phyloP scores from a whole-genome alignment of 2,888 invertebrate genomes.

The Epinotia brunnichana region DNA sequence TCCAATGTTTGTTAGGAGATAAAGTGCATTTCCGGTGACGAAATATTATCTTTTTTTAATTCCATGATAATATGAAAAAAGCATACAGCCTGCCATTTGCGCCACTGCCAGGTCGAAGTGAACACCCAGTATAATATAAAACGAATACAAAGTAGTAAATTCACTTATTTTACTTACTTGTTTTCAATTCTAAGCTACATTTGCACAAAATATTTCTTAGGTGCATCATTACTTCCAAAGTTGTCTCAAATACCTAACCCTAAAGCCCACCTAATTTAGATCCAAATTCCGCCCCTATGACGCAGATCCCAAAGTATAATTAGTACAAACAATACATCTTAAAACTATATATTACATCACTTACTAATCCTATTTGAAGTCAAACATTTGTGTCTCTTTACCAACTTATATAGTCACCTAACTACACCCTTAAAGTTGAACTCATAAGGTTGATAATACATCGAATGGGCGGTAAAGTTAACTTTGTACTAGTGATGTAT shows the following conservation, averaged over 20 bases:
- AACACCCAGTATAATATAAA: no score
- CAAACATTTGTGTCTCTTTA: constrained; percentile 36
- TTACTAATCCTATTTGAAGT: constrained; percentile 34
- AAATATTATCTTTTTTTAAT: no score
- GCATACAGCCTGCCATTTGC: no score
- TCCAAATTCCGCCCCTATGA: constrained; percentile 28
- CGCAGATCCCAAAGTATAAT: constrained; percentile 34
- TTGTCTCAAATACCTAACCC: not conserved
- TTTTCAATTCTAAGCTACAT: no score
- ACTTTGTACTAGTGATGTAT: constrained; percentile 31
- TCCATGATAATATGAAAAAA: no score
- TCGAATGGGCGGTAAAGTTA: not conserved
- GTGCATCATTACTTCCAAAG: not conserved
- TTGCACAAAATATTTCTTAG: not conserved
- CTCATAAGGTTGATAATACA: not conserved
- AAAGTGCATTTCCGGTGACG: no score
- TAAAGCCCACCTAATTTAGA: constrained; percentile 13
- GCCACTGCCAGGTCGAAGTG: no score
- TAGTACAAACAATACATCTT: constrained; percentile 40
- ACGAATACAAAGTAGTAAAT: no score
- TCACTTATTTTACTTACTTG: no score
- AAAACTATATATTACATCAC: constrained; percentile 40
- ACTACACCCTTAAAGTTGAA: not conserved
- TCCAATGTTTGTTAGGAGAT: no score
- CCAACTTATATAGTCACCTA: constrained; percentile 6